Conservation (phyloP, 2,888 invertebrate genomes). For the Epistrophe grossulariae region DNA sequence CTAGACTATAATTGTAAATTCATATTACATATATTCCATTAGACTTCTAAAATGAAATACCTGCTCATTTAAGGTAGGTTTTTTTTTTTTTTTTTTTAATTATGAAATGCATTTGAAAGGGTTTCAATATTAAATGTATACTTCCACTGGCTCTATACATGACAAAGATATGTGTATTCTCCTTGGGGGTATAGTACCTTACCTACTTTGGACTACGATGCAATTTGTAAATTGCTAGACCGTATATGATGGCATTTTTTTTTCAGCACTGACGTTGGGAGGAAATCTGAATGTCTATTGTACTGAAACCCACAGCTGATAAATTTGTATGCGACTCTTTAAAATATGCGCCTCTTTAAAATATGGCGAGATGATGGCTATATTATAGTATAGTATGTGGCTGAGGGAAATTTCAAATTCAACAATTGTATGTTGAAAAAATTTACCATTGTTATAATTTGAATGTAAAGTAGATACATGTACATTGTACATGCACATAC, state of each 20-base stretch:
- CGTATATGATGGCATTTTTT: not conserved
- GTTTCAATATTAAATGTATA: not conserved
- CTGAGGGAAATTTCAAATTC: not conserved
- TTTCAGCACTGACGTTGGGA: not conserved
- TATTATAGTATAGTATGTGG: not conserved
- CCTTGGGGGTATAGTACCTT: not conserved
- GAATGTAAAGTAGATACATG: not conserved
- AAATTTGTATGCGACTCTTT: not conserved
- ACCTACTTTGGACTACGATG: not conserved
- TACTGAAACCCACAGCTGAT: not conserved
- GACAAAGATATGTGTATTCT: not conserved
- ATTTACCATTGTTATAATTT: not conserved
- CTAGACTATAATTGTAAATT: not conserved
- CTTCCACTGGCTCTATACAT: not conserved
- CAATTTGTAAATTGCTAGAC: constrained; percentile 52
- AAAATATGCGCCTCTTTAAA: not conserved
- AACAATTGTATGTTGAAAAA: not conserved
- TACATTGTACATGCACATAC: too few relatives aligned
- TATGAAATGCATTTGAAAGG: constrained; percentile 38
- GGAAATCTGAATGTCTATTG: not conserved
- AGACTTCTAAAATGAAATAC: constrained; percentile 42
- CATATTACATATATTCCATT: constrained; percentile 27
- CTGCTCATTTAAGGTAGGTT: constrained; percentile 20
- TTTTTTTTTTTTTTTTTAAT: constrained; percentile 31
- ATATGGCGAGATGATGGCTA: not conserved